These are phyloP conservation scores for Esperia sulphurella DNA, from an alignment of 2,888 invertebrate species.

Conservation along the genomic window DNA sequence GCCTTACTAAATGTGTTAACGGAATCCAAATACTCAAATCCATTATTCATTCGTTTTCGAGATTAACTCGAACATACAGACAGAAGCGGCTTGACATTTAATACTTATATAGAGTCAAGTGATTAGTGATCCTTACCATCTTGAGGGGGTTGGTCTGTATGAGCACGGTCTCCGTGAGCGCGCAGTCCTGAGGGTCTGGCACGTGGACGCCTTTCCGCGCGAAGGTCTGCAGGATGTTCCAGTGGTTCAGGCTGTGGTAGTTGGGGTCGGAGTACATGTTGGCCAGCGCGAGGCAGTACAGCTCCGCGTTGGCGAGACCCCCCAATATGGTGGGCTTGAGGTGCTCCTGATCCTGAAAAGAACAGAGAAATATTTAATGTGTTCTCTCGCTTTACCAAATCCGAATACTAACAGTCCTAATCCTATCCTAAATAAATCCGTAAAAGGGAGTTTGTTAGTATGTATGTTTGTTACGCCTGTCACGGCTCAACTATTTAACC, in stretches of 20 bases:
- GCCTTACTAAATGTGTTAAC: too few relatives aligned
- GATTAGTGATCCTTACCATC: conserved; percentile 84
- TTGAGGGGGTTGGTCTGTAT: conserved; percentile 97
- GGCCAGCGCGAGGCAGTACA: conserved; percentile 95
- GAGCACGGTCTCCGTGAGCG: conserved; percentile 96
- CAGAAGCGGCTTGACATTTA: too few relatives aligned
- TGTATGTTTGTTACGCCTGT: too few relatives aligned
- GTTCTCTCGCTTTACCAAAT: too few relatives aligned
- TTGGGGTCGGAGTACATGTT: conserved; percentile 98
- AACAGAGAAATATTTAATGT: conserved; percentile 5
- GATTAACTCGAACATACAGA: too few relatives aligned
- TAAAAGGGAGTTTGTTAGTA: too few relatives aligned
- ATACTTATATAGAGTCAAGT: too few relatives aligned
- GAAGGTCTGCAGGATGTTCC: conserved; percentile 95
- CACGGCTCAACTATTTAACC: too few relatives aligned
- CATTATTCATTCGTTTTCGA: too few relatives aligned
- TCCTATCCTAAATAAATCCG: too few relatives aligned
- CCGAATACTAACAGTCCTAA: too few relatives aligned
- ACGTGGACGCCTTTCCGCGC: conserved; percentile 94
- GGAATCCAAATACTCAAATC: too few relatives aligned
- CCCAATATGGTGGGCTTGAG: conserved; percentile 96
- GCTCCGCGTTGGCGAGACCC: conserved; percentile 94
- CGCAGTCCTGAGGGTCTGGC: conserved; percentile 89
- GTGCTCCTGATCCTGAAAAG: conserved; percentile 92
- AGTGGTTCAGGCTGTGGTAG: conserved; percentile 96